phyloP scores from a whole-genome alignment of 2,888 invertebrate genomes.

The Dromius quadrimaculatus region DNA sequence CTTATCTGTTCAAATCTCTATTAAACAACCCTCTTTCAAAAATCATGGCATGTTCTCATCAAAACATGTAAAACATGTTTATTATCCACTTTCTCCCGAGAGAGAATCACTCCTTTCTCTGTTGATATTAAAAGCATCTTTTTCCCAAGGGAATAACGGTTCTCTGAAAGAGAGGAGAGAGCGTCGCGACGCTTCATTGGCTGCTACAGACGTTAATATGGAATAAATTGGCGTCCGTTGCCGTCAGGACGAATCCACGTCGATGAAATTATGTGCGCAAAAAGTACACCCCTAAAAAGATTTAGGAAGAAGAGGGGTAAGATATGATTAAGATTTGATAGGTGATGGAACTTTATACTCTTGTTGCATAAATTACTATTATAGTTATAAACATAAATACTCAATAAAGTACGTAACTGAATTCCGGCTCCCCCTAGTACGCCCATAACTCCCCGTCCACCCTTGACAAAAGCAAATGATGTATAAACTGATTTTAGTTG shows the following conservation, averaged over 20 bases:
- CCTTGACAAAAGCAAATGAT: no score
- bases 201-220: conserved; percentile 59
- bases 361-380: no score
- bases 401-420: no score
- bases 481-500: no score
- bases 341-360: no score
- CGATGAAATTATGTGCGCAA: conserved; percentile 35
- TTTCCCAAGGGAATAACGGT: conserved; percentile 54
- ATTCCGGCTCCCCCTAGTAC: no score
- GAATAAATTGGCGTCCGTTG: conserved; percentile 61
- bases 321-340: no score
- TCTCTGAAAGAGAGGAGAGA: conserved; percentile 54
- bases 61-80: conserved; percentile 9
- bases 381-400: no score
- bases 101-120: conserved; percentile 11
- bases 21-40: not conserved
- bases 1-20: not conserved
- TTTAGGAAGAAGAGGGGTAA: not conserved
- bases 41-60: conserved; percentile 10
- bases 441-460: no score
- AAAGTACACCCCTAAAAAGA: not conserved
- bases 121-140: conserved; percentile 2
- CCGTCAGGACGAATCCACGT: conserved; percentile 59
- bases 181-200: conserved; percentile 60
- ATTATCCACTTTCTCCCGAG: conserved; percentile 1